phyloP scores from a whole-genome alignment of 2,888 invertebrate species.

The Drosophila neoperkinsi region DNA sequence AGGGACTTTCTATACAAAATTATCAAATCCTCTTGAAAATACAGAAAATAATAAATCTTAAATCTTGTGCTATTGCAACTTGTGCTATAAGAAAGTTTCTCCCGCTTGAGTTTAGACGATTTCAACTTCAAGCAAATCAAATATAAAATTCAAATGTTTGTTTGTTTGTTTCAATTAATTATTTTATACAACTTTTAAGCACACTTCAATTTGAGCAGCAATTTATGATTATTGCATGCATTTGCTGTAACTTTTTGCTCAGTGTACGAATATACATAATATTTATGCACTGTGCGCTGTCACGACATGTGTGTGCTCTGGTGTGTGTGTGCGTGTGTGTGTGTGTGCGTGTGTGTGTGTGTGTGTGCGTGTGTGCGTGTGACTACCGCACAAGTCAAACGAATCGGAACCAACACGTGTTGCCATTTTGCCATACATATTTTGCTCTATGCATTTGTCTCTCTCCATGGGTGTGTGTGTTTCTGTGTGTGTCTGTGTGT shows the following conservation, averaged over 20 bases:
- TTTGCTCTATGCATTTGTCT: constrained; percentile 60
- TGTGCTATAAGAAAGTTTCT: neutral
- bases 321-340: neutral
- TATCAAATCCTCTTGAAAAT: neutral
- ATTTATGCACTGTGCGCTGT: constrained; percentile 27
- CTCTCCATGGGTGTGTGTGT: constrained; percentile 4
- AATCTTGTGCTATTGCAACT: neutral
- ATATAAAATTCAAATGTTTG: neutral
- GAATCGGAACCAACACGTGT: constrained; percentile 71
- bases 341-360: constrained; percentile 3
- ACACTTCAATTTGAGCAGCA: neutral
- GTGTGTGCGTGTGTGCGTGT: neutral
- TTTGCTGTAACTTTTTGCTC: neutral
- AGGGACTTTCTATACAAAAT: neutral
- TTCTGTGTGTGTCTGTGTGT: constrained; percentile 34
- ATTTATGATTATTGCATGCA: neutral
- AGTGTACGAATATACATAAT: constrained; percentile 13
- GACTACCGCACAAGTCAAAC: constrained; percentile 39
- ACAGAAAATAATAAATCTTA: neutral
- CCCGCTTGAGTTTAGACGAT: neutral
- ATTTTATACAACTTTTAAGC: neutral
- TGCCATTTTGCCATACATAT: constrained; percentile 49
- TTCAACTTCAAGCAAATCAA: neutral
- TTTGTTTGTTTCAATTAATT: neutral
- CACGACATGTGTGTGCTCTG: constrained; percentile 24